Conservation (phyloP, 2,888 invertebrate species). For the Lottia scabra region DNA sequence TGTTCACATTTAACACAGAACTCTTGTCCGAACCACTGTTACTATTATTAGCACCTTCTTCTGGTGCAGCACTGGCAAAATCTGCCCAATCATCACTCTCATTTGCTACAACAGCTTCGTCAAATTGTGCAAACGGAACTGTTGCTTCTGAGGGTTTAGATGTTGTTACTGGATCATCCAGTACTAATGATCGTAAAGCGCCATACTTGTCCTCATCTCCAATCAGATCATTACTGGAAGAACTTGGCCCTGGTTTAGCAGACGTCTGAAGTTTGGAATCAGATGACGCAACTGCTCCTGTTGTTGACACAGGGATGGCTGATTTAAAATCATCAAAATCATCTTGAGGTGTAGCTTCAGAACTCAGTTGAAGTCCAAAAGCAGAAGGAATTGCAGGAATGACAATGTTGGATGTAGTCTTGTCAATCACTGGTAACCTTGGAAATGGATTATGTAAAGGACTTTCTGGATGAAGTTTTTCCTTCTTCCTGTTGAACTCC, state of each 20-base stretch:
- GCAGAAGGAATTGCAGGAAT: conserved; percentile 12
- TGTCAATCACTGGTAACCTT: conserved; percentile 5
- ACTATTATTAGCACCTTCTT: conserved; percentile 18
- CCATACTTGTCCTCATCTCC: conserved; percentile 62
- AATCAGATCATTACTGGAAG: conserved; percentile 41
- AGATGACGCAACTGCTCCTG: not conserved
- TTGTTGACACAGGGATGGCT: conserved; percentile 30
- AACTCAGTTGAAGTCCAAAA: conserved; percentile 15
- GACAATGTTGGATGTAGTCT: conserved; percentile 3
- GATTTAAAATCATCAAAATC: conserved; percentile 59
- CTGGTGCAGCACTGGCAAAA: conserved; percentile 3
- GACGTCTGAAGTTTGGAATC: conserved; percentile 20
- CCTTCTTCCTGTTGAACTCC: conserved; percentile 49
- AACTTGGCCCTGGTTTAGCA: conserved; percentile 15
- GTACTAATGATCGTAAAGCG: conserved; percentile 46
- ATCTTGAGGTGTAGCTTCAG: conserved; percentile 19
- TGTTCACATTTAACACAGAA: not conserved
- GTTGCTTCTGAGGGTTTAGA: conserved; percentile 12
- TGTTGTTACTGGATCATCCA: conserved; percentile 22
- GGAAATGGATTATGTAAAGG: conserved; percentile 44
- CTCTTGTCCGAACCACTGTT: conserved; percentile 12
- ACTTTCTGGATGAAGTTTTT: conserved; percentile 37
- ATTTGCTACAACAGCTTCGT: conserved; percentile 19
- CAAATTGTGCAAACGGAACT: conserved; percentile 13
- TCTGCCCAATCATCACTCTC: not conserved